These are phyloP conservation scores for Gymnogyps californianus DNA, from an alignment of 2,113 vertebrate species.

Conservation along the genomic window DNA sequence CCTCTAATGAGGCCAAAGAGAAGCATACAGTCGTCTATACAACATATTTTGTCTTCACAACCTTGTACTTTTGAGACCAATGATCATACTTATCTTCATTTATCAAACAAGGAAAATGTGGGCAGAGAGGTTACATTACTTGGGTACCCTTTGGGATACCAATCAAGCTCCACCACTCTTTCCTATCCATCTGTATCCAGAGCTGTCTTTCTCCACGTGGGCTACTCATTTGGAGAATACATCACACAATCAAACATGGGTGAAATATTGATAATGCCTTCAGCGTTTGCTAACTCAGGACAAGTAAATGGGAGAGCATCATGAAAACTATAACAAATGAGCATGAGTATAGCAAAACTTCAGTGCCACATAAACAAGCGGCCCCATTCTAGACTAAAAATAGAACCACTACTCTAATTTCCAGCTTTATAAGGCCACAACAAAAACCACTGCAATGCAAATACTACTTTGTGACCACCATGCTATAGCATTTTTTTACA, in stretches of 20 bases:
- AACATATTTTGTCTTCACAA: background rate
- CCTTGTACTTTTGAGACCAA: background rate
- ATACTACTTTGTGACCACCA: background rate
- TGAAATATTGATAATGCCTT: background rate
- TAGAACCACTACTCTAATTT: background rate
- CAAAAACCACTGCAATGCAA: background rate
- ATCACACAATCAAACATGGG: background rate
- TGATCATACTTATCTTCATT: background rate
- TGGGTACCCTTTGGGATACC: background rate
- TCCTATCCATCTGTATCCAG: background rate
- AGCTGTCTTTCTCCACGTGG: background rate
- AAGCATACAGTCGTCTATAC: background rate
- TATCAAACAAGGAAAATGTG: background rate
- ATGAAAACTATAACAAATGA: background rate
- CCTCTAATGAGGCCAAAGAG: background rate
- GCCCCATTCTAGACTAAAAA: background rate
- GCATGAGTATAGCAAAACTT: background rate
- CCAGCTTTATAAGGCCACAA: background rate
- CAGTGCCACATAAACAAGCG: background rate
- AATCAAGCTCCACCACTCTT: background rate
- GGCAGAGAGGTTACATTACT: background rate
- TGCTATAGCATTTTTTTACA: background rate
- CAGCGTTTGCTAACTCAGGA: background rate
- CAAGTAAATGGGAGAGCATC: background rate
- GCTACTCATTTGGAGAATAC: background rate